Conservation (phyloP, 1,140 invertebrate genomes). For the Caenorhabditis remanei region DNA sequence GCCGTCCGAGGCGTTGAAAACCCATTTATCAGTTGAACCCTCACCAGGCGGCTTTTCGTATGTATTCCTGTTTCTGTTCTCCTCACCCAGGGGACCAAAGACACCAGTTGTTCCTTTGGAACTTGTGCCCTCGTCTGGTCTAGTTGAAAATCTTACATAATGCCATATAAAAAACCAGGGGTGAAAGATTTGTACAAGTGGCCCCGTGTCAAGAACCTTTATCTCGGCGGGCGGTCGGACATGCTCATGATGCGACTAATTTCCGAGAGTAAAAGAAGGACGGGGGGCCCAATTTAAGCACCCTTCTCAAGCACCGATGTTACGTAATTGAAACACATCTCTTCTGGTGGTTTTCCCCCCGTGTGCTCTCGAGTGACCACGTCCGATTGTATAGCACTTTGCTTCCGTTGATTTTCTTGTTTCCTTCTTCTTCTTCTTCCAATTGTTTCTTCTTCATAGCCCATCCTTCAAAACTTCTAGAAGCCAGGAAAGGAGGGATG, state of each 20-base stretch:
- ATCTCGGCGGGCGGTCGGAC: neutral
- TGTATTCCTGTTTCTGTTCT: slow-evolving; percentile 44
- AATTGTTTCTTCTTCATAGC: slow-evolving; percentile 46
- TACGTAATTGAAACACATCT: slow-evolving; percentile 56
- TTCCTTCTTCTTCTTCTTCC: neutral
- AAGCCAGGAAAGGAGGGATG: neutral
- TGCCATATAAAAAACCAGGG: neutral
- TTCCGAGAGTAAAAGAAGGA: neutral
- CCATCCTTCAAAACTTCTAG: slow-evolving; percentile 52
- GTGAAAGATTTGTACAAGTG: neutral
- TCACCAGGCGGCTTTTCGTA: slow-evolving; percentile 18
- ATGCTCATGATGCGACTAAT: slow-evolving; percentile 20
- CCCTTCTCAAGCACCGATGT: slow-evolving; percentile 52
- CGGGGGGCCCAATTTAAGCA: slow-evolving; percentile 37
- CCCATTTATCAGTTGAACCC: slow-evolving; percentile 15
- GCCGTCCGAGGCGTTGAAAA: slow-evolving; percentile 8
- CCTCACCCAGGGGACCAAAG: slow-evolving; percentile 26
- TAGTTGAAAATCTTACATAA: too few species aligned
- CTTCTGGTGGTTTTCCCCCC: slow-evolving; percentile 22
- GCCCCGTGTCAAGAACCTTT: slow-evolving; percentile 33
- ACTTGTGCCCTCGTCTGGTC: neutral
- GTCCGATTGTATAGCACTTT: slow-evolving; percentile 54
- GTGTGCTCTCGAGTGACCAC: slow-evolving; percentile 44
- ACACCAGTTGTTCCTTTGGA: slow-evolving; percentile 23
- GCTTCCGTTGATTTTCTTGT: slow-evolving; percentile 33